Evolutionary conservation across 2,113 vertebrate species (phyloP).

Genomic region (Rhodinocichla rosea): DNA sequence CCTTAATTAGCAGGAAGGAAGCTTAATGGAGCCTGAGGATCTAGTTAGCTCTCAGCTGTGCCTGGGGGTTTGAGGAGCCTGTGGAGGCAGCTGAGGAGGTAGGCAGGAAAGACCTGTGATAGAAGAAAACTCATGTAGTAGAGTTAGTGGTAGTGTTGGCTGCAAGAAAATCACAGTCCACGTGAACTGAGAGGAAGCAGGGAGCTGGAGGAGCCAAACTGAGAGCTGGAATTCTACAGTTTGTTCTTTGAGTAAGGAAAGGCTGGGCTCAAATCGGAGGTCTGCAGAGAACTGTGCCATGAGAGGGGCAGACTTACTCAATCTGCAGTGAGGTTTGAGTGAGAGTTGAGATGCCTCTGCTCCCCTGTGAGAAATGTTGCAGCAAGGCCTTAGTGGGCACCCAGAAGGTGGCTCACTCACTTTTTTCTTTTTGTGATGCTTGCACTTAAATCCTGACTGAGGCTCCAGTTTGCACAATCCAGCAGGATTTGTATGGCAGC

Average conservation of each 20-base stretch:
- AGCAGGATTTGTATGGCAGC: not conserved
- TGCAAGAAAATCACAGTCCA: not conserved
- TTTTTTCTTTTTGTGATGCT: not conserved
- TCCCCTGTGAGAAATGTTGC: not conserved
- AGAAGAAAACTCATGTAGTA: not conserved
- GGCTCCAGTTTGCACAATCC: not conserved
- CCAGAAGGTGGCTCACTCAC: not conserved
- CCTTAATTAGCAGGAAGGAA: not conserved
- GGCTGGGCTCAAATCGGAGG: not conserved
- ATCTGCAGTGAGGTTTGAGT: not conserved
- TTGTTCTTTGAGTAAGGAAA: not conserved
- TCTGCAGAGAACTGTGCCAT: not conserved
- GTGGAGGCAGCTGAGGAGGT: not conserved
- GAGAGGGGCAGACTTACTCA: not conserved
- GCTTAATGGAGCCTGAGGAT: not conserved
- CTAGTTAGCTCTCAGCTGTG: not conserved
- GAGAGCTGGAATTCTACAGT: not conserved
- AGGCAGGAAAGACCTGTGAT: not conserved
- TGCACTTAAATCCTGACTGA: not conserved
- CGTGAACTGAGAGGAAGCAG: accelerated
- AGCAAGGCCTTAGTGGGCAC: not conserved
- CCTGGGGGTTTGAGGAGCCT: not conserved
- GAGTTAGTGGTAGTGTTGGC: not conserved
- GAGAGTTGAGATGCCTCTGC: not conserved
- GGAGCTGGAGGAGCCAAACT: not conserved